These are phyloP conservation scores for Alexandromys fortis DNA, from an alignment of 2,113 vertebrate species.

Conservation along the genomic window DNA sequence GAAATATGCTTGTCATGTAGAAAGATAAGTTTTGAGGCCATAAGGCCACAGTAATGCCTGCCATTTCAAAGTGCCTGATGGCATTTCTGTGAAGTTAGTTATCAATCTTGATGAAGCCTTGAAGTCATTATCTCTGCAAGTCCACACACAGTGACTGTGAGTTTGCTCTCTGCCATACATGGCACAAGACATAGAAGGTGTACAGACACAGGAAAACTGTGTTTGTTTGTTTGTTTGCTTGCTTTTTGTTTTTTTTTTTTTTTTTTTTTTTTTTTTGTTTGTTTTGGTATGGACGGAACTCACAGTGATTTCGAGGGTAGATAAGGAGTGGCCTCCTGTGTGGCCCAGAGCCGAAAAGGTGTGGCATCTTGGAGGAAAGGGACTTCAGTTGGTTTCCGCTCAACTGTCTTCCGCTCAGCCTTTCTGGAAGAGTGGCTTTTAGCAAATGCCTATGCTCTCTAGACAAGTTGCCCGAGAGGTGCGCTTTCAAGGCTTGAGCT, in stretches of 20 bases:
- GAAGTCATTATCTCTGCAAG: background rate
- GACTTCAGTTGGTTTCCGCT: background rate
- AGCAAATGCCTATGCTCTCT: background rate
- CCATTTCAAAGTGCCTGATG: background rate
- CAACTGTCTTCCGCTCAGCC: background rate
- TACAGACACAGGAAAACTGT: background rate
- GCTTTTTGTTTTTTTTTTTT: too few species aligned
- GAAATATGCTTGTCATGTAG: background rate
- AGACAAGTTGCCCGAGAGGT: background rate
- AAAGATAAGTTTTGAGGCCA: background rate
- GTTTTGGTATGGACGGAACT: background rate
- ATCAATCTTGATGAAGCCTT: background rate
- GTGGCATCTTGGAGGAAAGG: background rate
- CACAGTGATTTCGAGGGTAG: background rate
- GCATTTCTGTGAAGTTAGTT: background rate
- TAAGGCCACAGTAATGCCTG: background rate
- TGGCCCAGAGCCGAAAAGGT: background rate
- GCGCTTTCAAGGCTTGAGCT: background rate
- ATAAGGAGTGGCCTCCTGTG: too few species aligned
- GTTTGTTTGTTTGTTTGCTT: too few species aligned
- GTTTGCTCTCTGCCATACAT: background rate
- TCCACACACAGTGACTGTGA: background rate
- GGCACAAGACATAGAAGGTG: background rate
- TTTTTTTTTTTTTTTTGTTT: too few species aligned
- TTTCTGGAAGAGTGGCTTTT: background rate